These are phyloP conservation scores for Disparrhopalites patrizii DNA, from an alignment of 2,888 invertebrate species.

Conservation along the genomic window DNA sequence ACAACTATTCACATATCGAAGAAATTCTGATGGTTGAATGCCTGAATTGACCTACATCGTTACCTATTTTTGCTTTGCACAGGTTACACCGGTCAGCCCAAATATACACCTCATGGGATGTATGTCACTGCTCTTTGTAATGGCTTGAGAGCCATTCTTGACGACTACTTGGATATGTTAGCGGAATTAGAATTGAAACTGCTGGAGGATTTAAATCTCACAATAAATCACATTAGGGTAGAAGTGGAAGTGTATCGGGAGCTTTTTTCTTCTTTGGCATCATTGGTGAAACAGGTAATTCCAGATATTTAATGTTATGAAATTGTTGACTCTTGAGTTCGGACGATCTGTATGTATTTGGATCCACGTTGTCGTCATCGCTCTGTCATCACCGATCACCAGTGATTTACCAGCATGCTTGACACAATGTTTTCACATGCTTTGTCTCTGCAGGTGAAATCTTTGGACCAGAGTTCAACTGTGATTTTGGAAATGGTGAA, in stretches of 20 bases:
- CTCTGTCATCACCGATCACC: too few species aligned
- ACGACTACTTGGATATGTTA: conserved; percentile 36
- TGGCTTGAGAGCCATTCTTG: conserved; percentile 40
- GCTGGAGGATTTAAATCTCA: conserved; percentile 41
- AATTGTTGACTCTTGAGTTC: neutral
- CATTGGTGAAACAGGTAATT: conserved; percentile 34
- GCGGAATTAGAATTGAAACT: conserved; percentile 39
- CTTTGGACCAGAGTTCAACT: conserved; percentile 35
- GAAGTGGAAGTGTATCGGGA: conserved; percentile 37
- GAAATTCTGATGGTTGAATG: neutral
- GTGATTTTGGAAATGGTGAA: conserved; percentile 45
- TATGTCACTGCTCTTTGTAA: conserved; percentile 42
- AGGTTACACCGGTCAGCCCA: neutral
- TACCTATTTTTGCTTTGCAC: neutral
- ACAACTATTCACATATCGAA: neutral
- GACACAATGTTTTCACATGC: neutral
- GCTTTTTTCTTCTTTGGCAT: conserved; percentile 34
- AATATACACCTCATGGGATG: conserved; percentile 20
- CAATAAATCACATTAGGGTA: conserved; percentile 38
- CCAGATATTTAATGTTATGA: neutral
- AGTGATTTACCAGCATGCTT: neutral
- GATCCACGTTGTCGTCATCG: neutral
- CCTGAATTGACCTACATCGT: neutral
- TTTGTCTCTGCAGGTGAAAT: conserved; percentile 32
- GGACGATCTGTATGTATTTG: neutral